Base-by-base conservation (phyloP, 2,888 invertebrate genomes). In the Noctuana brunneofusca region DNA sequence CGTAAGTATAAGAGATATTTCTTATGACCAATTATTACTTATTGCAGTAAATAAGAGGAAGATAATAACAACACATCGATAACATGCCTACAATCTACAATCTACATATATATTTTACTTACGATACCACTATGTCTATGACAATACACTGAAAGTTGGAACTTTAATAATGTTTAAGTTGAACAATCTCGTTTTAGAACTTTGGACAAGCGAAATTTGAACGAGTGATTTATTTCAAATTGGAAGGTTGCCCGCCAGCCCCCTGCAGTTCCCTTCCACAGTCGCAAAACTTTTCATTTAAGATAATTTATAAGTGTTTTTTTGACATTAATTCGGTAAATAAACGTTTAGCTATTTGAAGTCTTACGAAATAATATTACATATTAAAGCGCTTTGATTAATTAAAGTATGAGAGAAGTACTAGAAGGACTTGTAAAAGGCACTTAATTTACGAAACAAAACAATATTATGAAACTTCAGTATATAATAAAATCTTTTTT, bases 191-290 rank as follows among this genome's bases (percentile, higher is more conserved):
- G 80, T 81, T 83, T 80, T 77, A 72, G 75, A 81, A 77, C 75
- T 75, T 75, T 75, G 69, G 75, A 71, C 67, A 71, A 75, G 76
- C 73, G 80, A 81, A 82, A 82, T 80, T 62, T 81, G 77, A 77
- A 73, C 71, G 72, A 71, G 76, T 84, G 84, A 85, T 85, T 86
- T 87, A 88, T 86, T 81, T 74, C 74, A 75, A 76, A 78, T 85
- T 84, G 86, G 84, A 84, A 80, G 76, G 75, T 79, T 86, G 86
- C 86, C 86, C 82, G 74, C 70, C 70, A 71, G 67, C 16, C 27
- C 49, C 38, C 48, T 41, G 43, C 43, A 43, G 58, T 46, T 64
- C 30, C 50, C 50, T 62, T 38, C 49, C 20, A 38, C 49, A 46
- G n/a, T 27, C 54, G 24, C 14, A 48, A n/a, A 18, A 48, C 53